A percentile compares a stretch with the other conserved stretches of the same genome.
Conservation (phyloP, 2,888 invertebrate species). For the Alsophila aescularia region DNA sequence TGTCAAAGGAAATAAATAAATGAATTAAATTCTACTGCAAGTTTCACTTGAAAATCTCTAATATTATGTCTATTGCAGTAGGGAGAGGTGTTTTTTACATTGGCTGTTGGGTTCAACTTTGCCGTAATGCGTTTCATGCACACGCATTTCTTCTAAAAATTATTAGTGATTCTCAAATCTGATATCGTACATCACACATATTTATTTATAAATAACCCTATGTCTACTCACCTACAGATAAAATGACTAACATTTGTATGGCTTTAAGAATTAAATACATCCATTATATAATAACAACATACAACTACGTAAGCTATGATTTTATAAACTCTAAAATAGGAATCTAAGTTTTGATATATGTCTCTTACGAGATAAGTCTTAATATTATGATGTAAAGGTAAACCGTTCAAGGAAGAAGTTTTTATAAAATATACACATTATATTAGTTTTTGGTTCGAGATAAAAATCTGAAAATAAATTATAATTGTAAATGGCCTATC, state of each 20-base stretch:
- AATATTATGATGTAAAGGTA: neutral
- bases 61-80: no score
- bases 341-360: neutral
- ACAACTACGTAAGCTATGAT: conserved; percentile 14
- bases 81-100: no score
- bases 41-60: no score
- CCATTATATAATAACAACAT: conserved; percentile 32
- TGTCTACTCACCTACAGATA: conserved; percentile 3
- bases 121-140: no score
- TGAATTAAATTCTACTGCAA: no score
- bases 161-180: neutral
- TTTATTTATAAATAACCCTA: neutral
- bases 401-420: neutral
- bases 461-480: no score
- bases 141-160: no score
- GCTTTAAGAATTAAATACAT: conserved; percentile 14
- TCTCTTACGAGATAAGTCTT: no score
- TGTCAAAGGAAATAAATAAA: no score
- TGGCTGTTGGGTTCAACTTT: no score
- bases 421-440: neutral
- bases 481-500: no score
- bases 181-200: neutral
- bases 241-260: conserved; percentile 18
- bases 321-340: neutral
- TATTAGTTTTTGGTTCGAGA: neutral